Percentiles rank a stretch among this genome's conserved stretches.
Conservation (phyloP, 2,797 vertebrate species). For the Anas flavirostris region DNA sequence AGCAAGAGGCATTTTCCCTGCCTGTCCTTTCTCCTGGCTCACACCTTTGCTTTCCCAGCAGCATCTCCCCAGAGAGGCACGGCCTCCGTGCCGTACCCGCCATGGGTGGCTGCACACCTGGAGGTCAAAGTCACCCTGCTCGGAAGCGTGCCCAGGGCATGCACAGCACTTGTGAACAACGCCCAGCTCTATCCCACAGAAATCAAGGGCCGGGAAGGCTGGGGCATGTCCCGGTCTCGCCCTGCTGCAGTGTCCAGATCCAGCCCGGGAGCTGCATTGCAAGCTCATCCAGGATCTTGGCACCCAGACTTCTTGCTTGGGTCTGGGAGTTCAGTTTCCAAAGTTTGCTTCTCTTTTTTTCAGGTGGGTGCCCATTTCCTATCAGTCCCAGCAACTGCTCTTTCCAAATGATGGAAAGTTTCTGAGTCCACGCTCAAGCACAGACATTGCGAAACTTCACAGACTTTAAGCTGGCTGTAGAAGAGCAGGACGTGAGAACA, state of each 20-base stretch:
- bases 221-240: not conserved
- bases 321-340: not conserved
- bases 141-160: not conserved
- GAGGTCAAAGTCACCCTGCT: not conserved
- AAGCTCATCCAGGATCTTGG: not conserved
- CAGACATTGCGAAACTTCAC: not conserved
- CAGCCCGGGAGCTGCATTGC: not conserved
- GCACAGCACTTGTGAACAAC: rapidly evolving
- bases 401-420: not conserved
- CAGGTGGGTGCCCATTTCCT: not conserved
- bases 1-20: not conserved
- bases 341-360: not conserved
- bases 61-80: not conserved
- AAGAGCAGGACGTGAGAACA: not conserved
- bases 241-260: not conserved
- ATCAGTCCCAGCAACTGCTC: too few relatives aligned
- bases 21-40: not conserved
- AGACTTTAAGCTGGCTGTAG: not conserved
- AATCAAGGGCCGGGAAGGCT: not conserved
- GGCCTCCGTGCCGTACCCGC: rapidly evolving
- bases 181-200: not conserved
- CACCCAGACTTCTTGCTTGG: not conserved
- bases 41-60: not conserved
- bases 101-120: not conserved
- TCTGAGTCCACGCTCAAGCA: not conserved